Conservation (phyloP, 2,888 invertebrate genomes). For the Mamestra brassicae region DNA sequence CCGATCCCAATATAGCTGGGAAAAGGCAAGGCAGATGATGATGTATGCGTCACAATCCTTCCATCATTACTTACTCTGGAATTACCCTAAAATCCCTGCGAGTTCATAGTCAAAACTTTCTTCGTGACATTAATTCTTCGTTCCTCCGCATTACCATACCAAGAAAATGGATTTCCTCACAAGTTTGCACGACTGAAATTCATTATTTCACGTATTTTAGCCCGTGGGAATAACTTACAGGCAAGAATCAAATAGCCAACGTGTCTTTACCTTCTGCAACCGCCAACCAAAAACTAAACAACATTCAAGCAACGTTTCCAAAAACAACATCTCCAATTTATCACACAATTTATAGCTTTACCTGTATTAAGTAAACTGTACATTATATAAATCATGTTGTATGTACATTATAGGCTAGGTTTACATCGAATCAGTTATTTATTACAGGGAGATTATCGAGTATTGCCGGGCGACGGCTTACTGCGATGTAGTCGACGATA, state of each 20-base stretch:
- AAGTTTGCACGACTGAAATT: too few species aligned
- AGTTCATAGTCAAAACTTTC: too few species aligned
- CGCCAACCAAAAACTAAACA: neutral
- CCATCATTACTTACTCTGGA: too few species aligned
- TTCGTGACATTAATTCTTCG: too few species aligned
- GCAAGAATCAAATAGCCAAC: neutral
- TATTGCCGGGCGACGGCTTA: constrained; percentile 44
- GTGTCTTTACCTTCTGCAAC: neutral
- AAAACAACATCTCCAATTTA: constrained; percentile 15
- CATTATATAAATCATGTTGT: constrained; percentile 41
- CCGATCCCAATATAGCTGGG: too few species aligned
- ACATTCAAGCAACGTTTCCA: constrained; percentile 1
- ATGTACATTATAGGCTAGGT: constrained; percentile 31
- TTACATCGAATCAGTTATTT: constrained; percentile 49
- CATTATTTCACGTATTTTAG: too few species aligned
- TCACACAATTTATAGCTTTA: constrained; percentile 30
- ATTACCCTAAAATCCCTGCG: too few species aligned
- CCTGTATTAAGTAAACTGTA: constrained; percentile 25
- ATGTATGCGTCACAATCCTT: too few species aligned
- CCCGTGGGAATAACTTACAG: neutral
- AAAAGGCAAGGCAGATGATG: too few species aligned
- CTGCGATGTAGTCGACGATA: constrained; percentile 31
- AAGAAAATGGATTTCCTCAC: too few species aligned
- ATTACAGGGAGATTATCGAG: constrained; percentile 53
- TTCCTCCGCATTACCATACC: too few species aligned